phyloP scores from a whole-genome alignment of 2,113 vertebrate species.

The Columba janthina region DNA sequence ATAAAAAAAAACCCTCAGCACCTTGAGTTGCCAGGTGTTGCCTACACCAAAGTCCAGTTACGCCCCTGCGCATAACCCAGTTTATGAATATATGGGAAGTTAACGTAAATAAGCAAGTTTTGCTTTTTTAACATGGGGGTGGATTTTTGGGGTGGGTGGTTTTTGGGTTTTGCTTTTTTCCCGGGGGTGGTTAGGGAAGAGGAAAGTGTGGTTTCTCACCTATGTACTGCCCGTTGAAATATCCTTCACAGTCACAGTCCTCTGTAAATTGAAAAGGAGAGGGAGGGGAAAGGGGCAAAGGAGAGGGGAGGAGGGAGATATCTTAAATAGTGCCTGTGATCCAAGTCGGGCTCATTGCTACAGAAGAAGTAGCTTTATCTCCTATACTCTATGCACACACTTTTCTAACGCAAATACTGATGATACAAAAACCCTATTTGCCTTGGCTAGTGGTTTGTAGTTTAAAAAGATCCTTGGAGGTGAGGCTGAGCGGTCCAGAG shows the following conservation, averaged over 20 bases:
- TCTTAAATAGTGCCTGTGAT: background rate
- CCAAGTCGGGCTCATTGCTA: background rate
- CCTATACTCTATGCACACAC: background rate
- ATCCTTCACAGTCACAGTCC: constrained; percentile 87
- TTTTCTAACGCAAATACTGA: background rate
- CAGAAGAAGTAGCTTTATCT: background rate
- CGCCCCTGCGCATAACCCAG: background rate
- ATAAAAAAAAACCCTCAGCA: background rate
- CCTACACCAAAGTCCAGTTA: background rate
- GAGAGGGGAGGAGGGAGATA: background rate
- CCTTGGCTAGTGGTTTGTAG: background rate
- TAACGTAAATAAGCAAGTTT: background rate
- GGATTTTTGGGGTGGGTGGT: background rate
- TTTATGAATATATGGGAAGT: background rate
- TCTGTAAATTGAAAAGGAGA: constrained; percentile 75
- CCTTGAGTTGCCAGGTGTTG: background rate
- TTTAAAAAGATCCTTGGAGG: background rate
- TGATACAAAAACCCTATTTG: background rate
- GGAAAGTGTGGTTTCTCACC: constrained; percentile 78
- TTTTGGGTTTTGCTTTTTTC: background rate
- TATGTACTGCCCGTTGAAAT: constrained; percentile 86
- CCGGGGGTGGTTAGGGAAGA: background rate
- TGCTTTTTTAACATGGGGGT: background rate
- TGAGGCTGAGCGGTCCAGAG: too few species aligned
- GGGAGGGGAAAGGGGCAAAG: background rate